Base-by-base conservation (phyloP, 2,113 vertebrate genomes). In the Mustelus asterias region DNA sequence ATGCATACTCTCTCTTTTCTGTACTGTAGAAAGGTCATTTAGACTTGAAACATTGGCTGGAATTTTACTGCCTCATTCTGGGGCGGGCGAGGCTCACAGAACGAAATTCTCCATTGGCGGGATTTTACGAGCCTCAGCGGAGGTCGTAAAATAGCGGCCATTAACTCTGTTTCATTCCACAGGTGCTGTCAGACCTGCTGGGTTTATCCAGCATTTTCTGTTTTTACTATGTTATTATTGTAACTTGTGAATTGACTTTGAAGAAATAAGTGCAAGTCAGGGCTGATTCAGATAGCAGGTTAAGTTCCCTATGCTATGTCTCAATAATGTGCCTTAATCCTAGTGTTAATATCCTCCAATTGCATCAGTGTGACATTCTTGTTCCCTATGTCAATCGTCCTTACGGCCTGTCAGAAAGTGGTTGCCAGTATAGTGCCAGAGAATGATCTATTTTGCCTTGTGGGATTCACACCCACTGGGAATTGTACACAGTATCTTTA, bases 201-300 rank as follows among this genome's bases (percentile, higher is more conserved):
- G 7, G 60, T 13, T 63, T 13, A 63, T 63, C 13, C 60, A 63
- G 60, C 60, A 63, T 63, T 63, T 63, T 63, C 60, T 63, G 60
- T 63, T 63, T 63, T 63, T 13, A 54, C 48, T 54, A 54, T 5
- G 3, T 54, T 54, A 63, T 63, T 63, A 63, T 89, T 89, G 86
- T 89, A 54, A 89, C 58, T 89, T 89, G 54, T 89, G 86, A 89
- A 89, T 58, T 89, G 86, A 89, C 86, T 89, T 89, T 89, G 86
- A 89, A 89, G 86, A 60, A 89, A 89, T 89, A 89, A 89, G 9
- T 26, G 58, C 24, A 33, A 89, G 86, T 89, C 86, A 58, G 54
- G 86, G 11, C 24, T 89, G 54, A 58, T 60, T 89, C 54, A 26
- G 29, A 89, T 89, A 48, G 26, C 86, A 89, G 86, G 26, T 33